Evolutionary conservation across 2,888 invertebrate species (phyloP), one percentile per base, ranked within the genome.

Genomic region (Trilocha varians): DNA sequence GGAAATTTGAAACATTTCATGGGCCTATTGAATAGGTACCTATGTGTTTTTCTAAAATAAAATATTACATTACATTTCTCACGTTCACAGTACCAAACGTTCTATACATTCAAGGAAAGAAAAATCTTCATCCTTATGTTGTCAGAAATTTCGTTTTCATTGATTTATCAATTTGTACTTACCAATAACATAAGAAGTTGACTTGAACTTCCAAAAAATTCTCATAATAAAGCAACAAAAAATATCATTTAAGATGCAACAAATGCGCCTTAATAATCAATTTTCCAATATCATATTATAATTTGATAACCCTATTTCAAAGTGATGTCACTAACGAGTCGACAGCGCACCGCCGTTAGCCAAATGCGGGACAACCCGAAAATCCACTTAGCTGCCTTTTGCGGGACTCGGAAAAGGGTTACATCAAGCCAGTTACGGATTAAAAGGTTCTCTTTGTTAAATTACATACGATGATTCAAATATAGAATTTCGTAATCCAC

Each of bases 351-450:
- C 66, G 70, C 72, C 69, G 76, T 82, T 78, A 80, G 69, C 71
- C 69, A 71, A 78, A 80, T 73, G 70, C 63, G 73, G 64, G 60
- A 52, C 60, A 62, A 80, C 78, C 79, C 78, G 78, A 75, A 79
- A 80, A 83, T 76, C 78, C 78, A 84, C 84, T 84, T 79, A 84
- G 72, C 66, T 53, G 55, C 52, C 54, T 57, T 57, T 56, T 59
- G 59, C 48, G 53, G 57, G 55, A 60, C 55, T 52, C 53, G 51
- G 48, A 49, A 57, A 68, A 65, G 65, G 69, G 64, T 63, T 42
- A 35, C 42, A 35, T 13, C 34, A 32, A 42, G 38, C 42, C 16
- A 32, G 35, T 37, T 41, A 41, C 41, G 32, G 25, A 32, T 38
- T 42, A 42, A 42, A 42, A 42, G 35, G 37, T 18, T n/a, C 13